Evolutionary conservation across 2,888 invertebrate species (phyloP), one percentile per base, ranked within the genome.

Genomic region (Brachynemurus nebulosus): DNA sequence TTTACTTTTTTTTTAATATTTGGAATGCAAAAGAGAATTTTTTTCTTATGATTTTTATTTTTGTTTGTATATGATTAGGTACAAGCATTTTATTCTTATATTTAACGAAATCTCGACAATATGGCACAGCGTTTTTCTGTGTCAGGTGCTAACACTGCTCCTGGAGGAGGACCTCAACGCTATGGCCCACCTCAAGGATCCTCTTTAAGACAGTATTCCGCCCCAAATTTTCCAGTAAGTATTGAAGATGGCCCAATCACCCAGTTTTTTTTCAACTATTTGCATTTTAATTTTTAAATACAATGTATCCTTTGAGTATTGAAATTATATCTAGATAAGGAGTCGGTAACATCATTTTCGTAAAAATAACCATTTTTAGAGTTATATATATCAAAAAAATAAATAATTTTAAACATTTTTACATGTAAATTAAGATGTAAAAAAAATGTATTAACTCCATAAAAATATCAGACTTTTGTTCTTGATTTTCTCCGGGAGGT

Each of bases 201-300:
- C 17, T 72, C 75, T 42, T 76, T 79, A 40, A 66, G 82, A 16
- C 81, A 79, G 39, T 82, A 82, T 61, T 72, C 80, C 8, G 76
- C 76, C 38, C 80, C 80, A 49, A 80, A 72, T 60, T 88, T 86
- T 65, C 80, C 83, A 57, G 86, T 86, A 69, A 71, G 72, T 59
- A 53, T 45, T 33, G 42, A 44, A 34, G 12, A 19, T 46, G 48
- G 43, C 41, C 27, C 34, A 45, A 33, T 39, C n/a, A n/a, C 40
- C 17, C 17, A 3, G 38, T 11, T 45, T 2, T 40, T 17, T 30
- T 38, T 46, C 17, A 14, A 36, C 17, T 45, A 6, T 9, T 25
- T 9, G 19, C 19, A 23, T 12, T 20, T n/a, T 19, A 19, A 14
- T 20, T 12, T 11, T 19, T 20, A 12, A 18, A 40, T 17, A 20